Evolutionary conservation across 2,797 vertebrate genomes (phyloP), one percentile per base, ranked within the genome.

Genomic region (Rousettus madagascariensis): DNA sequence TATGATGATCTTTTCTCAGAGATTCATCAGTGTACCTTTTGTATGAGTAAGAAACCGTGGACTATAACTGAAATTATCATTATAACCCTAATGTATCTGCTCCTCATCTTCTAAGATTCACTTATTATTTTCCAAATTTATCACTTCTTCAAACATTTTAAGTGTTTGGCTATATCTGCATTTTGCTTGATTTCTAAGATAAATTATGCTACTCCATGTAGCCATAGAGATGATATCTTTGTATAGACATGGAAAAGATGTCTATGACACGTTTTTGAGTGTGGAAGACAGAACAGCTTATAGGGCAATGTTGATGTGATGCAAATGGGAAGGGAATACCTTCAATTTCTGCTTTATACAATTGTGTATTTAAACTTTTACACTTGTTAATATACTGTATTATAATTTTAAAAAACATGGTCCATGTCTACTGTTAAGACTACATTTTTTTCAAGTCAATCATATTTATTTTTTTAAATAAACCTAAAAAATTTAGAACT

Each of bases 161-260:
- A 53, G 65, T 57, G 20, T n/a, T 93, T 91, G n/a, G 2, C 4
- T 28, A 22, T 86, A 33, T 63, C 38, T 94, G 46, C 0, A 0
- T 55, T 94, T 72, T 95, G 36, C 36, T 72, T 82, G 69, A 59
- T 71, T 94, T 91, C 20, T 68, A n/a, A 80, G 17, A 68, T 53
- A 33, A 57, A 22, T 75, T 46, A 53, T 86, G 8, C 63, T 41
- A 16, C 30, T 19, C 8, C n/a, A 26, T 51, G 28, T 1, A 95
- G 49, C 57, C 72, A 13, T 19, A 66, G 36, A 61, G 20, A 36
- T 77, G 12, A 2, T 51, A 10, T 61, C n/a, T 82, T 38, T 59
- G 1, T 77, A 33, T n/a, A 90, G 75, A n/a, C 9, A 12, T 84
- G n/a, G 69, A 80, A 86, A 79, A 93, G 43, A 80, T 13, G 43